Evolutionary conservation across 1,140 invertebrate genomes (phyloP), one percentile per base, ranked within the genome.

Genomic region (Caenorhabditis briggsae): DNA sequence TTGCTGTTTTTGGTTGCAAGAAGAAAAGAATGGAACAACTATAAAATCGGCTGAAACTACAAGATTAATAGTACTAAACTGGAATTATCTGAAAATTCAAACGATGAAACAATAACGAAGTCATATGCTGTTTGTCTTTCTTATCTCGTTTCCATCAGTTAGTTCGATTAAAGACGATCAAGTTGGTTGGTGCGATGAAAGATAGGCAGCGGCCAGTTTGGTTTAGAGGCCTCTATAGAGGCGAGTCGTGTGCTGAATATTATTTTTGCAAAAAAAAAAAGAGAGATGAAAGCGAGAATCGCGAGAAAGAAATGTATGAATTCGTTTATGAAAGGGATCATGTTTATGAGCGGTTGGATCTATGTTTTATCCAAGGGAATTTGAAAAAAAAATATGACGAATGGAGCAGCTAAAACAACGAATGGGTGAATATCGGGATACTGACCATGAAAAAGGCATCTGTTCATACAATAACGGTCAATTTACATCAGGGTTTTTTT

Each of bases 121-220:
- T 58, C 56, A 58, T n/a, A 0, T n/a, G 56, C n/a, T n/a, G 50
- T 12, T 53, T 53, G 50, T 53, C 16, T n/a, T 58, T 58, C 16
- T 58, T 58, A 58, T 58, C 56, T 16, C 18, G 18, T 58, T 58
- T 58, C 56, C 12, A 58, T 58, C 56, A n/a, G 7, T n/a, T 58
- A 58, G 16, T 58, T 58, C 56, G 56, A 58, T 58, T 53, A 53
- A 53, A 58, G n/a, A 58, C 56, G 56, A 58, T 58, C 56, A 58
- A 58, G 56, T 58, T 58, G 56, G 56, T 33, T 1, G 1, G 1
- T 1, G 33, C 56, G 56, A 58, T 58, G 56, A 58, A 58, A 58
- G 56, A 58, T 58, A 58, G 18, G 56, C 56, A 7, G 18, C 56
- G 56, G 56, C 56, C 56, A 58, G 56, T 58, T 58, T 58, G 56